Percentiles rank a stretch among this genome's conserved stretches.
These are phyloP conservation scores for Tenthredo notha DNA, from an alignment of 2,888 invertebrate genomes.

Conservation along the genomic window DNA sequence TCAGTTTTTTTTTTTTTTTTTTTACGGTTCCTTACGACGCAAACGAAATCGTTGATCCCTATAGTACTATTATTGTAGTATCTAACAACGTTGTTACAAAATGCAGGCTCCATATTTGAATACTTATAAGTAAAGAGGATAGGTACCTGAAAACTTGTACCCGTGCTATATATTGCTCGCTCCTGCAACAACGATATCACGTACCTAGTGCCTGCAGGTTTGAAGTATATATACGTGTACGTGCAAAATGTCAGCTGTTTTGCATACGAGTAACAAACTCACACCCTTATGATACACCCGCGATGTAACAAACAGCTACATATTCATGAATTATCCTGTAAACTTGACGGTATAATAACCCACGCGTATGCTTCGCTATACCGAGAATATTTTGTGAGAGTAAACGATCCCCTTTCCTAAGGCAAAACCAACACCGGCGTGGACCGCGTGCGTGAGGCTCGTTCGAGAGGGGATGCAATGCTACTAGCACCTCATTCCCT, in stretches of 20 bases:
- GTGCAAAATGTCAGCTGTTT: conserved; percentile 10
- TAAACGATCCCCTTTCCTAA: no score
- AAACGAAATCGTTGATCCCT: not conserved
- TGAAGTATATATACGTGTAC: conserved; percentile 22
- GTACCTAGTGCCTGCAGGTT: not conserved
- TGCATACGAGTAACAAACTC: conserved; percentile 13
- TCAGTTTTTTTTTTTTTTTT: no score
- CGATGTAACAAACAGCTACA: conserved; percentile 8
- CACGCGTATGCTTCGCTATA: not conserved
- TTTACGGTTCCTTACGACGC: no score
- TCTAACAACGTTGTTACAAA: not conserved
- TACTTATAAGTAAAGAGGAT: not conserved
- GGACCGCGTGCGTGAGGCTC: no score
- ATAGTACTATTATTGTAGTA: not conserved
- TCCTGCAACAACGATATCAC: not conserved
- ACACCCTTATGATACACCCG: not conserved
- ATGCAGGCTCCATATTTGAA: not conserved
- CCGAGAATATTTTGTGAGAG: no score
- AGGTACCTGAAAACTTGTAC: no score
- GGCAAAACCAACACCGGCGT: no score
- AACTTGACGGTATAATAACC: not conserved
- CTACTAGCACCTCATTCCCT: no score
- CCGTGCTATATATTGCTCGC: not conserved
- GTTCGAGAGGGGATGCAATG: no score
- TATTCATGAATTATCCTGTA: conserved; percentile 18